Evolutionary conservation across 2,888 invertebrate genomes (phyloP), one percentile per base, ranked within the genome.

Genomic region (Melangyna quadrimaculata): DNA sequence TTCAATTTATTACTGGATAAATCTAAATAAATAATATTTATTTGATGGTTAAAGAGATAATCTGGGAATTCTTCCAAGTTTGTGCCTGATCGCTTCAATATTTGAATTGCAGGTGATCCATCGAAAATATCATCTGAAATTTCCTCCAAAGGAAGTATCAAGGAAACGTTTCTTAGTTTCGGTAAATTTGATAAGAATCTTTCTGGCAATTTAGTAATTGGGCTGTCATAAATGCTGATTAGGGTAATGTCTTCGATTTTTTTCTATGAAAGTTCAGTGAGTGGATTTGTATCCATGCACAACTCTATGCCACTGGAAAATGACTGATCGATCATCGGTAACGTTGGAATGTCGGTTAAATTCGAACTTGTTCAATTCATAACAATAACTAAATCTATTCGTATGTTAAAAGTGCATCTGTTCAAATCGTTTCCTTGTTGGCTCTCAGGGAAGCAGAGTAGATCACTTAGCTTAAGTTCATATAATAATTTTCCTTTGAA

Each of bases 291-390:
- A 2, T 37, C 37, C 37, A 37, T 37, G 6, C 5, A 5, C 5
- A 37, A 6, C 14, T 37, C 37, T 37, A 37, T 37, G 4, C 37
- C n/a, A 40, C n/a, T 40, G 6, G 5, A n/a, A 40, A 40, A n/a
- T 0, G 5, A 6, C n/a, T 37, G 14, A 37, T n/a, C 5, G 14
- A 14, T 1, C 14, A 1, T 4, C 0, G n/a, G n/a, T n/a, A n/a
- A 6, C 1, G 6, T 5, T 40, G 37, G 37, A 40, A 40, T n/a
- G 1, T 14, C n/a, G 1, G 0, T 40, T 6, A 40, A 40, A 40
- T 40, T 40, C n/a, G n/a, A 5, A 40, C 7, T 3, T 6, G 14
- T n/a, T 6, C 37, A 40, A 40, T 40, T 40, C 37, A 40, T 14
- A 40, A 40, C 5, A n/a, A 40, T 14, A n/a, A 40, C 6, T n/a